phyloP scores from a whole-genome alignment of 2,113 vertebrate genomes.

The Emberiza fucata region DNA sequence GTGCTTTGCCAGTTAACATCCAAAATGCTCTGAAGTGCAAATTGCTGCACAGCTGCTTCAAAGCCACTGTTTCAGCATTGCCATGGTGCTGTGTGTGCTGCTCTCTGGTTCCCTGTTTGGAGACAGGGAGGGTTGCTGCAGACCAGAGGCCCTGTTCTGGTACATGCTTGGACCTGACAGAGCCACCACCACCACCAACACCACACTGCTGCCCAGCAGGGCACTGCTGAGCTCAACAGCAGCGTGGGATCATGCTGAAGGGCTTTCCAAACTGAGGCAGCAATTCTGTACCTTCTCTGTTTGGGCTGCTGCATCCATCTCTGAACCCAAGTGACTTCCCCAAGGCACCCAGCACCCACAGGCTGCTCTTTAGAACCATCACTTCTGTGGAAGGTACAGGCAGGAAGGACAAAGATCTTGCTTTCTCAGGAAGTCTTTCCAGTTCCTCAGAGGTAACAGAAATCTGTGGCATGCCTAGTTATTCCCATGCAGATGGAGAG shows the following conservation, averaged over 20 bases:
- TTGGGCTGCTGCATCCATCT: background rate
- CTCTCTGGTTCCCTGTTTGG: background rate
- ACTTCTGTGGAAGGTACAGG: background rate
- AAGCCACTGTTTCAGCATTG: rapidly evolving
- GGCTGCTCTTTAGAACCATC: background rate
- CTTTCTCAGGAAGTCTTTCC: background rate
- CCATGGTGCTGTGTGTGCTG: background rate
- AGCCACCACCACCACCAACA: rapidly evolving
- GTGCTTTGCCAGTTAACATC: background rate
- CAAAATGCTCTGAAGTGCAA: background rate
- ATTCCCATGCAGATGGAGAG: background rate
- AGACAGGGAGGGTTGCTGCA: background rate
- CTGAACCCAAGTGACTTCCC: background rate
- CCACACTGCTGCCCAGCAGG: background rate
- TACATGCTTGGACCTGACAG: rapidly evolving
- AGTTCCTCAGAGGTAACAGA: background rate
- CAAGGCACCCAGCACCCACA: background rate
- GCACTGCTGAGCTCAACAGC: background rate
- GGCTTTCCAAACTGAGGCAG: background rate
- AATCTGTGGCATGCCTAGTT: background rate
- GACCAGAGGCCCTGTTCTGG: background rate
- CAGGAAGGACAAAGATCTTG: background rate
- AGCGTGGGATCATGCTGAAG: rapidly evolving
- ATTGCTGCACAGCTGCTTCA: background rate
- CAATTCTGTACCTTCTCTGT: background rate